These are phyloP conservation scores for Henricia sp. DNA, from an alignment of 53 echinoderm and acorn worm genomes.

Conservation along the genomic window DNA sequence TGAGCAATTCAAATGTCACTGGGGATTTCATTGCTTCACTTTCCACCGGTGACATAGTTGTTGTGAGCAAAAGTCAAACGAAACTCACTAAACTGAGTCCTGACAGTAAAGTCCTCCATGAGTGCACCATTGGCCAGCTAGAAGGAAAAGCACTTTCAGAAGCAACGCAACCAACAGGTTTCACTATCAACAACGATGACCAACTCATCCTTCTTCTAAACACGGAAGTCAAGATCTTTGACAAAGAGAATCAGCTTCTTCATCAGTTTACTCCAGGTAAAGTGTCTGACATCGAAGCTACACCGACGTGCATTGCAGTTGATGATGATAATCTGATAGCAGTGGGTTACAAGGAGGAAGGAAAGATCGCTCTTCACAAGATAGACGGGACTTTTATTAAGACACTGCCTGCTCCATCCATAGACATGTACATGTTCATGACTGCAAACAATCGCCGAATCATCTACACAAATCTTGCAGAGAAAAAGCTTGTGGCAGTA, in stretches of 20 bases:
- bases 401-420: slow-evolving; percentile 16
- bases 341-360: slow-evolving; percentile 16
- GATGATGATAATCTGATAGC: slow-evolving; percentile 25
- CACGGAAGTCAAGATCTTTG: background rate
- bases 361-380: slow-evolving; percentile 10
- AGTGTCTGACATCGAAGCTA: background rate
- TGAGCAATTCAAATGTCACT: background rate
- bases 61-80: background rate
- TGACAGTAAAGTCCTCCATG: background rate
- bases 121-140: background rate
- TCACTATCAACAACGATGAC: background rate
- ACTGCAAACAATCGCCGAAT: slow-evolving; percentile 5
- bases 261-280: background rate
- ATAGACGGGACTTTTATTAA: slow-evolving; percentile 4
- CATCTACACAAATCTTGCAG: background rate
- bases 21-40: background rate
- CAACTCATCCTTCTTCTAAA: background rate
- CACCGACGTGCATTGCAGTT: slow-evolving; percentile 30
- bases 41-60: background rate
- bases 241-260: slow-evolving; percentile 4
- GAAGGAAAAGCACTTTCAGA: background rate
- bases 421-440: background rate
- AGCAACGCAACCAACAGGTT: background rate
- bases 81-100: background rate
- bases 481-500: background rate